Base-by-base conservation (phyloP, 2,888 invertebrate species). In the Eupithecia dodoneata region DNA sequence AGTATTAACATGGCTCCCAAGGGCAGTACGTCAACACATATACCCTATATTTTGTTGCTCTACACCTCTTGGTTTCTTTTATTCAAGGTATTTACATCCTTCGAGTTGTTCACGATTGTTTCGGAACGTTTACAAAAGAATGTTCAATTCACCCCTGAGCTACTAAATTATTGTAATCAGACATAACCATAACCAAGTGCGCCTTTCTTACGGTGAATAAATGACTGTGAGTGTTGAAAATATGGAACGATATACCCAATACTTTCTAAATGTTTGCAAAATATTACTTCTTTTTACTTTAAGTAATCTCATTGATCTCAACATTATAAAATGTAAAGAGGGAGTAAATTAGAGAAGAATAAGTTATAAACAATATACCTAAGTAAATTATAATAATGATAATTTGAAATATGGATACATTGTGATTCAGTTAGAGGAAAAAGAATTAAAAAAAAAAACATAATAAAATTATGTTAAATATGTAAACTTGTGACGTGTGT, bases 1-100 rank as follows among this genome's bases (percentile, higher is more conserved):
- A 81, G 80, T 80, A 83, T 83, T 82, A 85, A 85, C 80, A 84
- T 82, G 81, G 79, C 74, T 86, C 85, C 83, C 84, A 30, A 44
- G 84, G 74, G 86, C 72, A 76, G 74, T 80, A 79, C 79, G 83
- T 86, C 85, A 86, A 84, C 85, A 82, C 78, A 82, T 82, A 83
- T 84, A 81, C 82, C 74, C 82, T 78, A 79, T 80, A 80, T 76
- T 76, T 74, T 79, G 79, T 80, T 80, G 78, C 70, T 81, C 83
- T 82, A 82, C 80, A 81, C 83, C 74, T 63, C 65, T 63, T 71
- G 75, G 76, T 82, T 84, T 84, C 76, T 84, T 86, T 86, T 84
- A 84, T 83, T 84, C 82, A 83, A 80, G 69, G 76, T 80, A 76
- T 82, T 75, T 80, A 77, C 75, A 79, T 76, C 82, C 75, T 82